Evolutionary conservation across 1,140 invertebrate species (phyloP).

Genomic region (Dreissena polymorpha): DNA sequence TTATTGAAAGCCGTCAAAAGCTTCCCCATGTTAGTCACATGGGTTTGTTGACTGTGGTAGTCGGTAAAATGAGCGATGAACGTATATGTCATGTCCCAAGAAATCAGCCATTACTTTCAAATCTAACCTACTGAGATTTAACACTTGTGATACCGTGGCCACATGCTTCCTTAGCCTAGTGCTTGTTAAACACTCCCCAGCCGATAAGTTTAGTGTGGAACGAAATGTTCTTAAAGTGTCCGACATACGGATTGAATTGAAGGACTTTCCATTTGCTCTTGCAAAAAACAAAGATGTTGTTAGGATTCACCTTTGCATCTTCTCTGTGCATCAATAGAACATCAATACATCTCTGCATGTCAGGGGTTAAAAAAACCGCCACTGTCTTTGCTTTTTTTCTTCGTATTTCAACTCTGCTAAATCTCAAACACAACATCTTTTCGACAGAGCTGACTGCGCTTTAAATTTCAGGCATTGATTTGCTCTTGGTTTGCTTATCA

Average conservation of each 20-base stretch:
- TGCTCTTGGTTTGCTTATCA: slow-evolving; percentile 22
- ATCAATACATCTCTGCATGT: slow-evolving; percentile 44
- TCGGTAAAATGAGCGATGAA: slow-evolving; percentile 55
- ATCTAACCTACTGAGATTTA: slow-evolving; percentile 49
- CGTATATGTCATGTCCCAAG: slow-evolving; percentile 56
- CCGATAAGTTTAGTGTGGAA: not conserved
- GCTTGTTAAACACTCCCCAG: slow-evolving; percentile 43
- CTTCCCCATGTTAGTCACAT: slow-evolving; percentile 50
- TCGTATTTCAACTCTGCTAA: slow-evolving; percentile 56
- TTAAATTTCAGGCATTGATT: slow-evolving; percentile 49
- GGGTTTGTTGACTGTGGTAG: slow-evolving; percentile 45
- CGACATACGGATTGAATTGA: not conserved
- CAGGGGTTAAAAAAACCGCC: slow-evolving; percentile 55
- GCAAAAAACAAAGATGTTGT: slow-evolving; percentile 15
- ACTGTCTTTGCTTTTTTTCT: slow-evolving; percentile 60
- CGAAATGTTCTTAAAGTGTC: slow-evolving; percentile 13
- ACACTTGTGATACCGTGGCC: slow-evolving; percentile 53
- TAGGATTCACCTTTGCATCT: slow-evolving; percentile 47
- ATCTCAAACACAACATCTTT: slow-evolving; percentile 53
- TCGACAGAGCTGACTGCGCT: slow-evolving; percentile 54
- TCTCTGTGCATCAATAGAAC: slow-evolving; percentile 46
- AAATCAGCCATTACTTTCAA: slow-evolving; percentile 54
- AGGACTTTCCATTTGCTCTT: slow-evolving; percentile 18
- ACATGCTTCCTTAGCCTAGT: slow-evolving; percentile 59
- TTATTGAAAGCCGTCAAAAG: slow-evolving; percentile 49